Evolutionary conservation across 2,888 invertebrate species (phyloP).

Genomic region (Catotricha subobsoleta): DNA sequence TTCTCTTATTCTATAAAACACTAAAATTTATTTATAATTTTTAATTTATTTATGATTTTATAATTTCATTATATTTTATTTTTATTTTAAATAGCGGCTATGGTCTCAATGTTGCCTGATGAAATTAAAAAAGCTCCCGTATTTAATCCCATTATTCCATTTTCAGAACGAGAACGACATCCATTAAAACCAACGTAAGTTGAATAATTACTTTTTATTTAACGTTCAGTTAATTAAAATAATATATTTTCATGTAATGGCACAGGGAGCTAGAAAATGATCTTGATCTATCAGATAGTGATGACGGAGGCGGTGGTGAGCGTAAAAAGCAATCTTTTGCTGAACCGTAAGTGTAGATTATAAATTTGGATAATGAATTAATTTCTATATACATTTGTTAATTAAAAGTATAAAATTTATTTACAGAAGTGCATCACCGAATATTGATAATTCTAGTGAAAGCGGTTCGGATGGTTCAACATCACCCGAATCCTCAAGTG

Average conservation of each 20-base stretch:
- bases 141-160: background rate
- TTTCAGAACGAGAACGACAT: background rate
- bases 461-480: conserved; percentile 24
- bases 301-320: background rate
- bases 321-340: background rate
- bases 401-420: background rate
- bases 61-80: background rate
- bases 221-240: background rate
- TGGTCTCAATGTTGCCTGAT: background rate
- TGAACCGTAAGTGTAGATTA: background rate
- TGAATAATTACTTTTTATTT: background rate
- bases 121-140: background rate
- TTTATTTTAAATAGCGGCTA: background rate
- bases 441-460: conserved; percentile 36
- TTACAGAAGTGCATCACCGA: conserved; percentile 31
- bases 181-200: conserved; percentile 2
- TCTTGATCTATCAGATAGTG: background rate
- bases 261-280: background rate
- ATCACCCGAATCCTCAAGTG: conserved; percentile 12
- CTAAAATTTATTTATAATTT: too few relatives aligned
- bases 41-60: too few relatives aligned
- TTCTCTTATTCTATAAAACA: too few relatives aligned
- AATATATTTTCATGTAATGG: background rate
- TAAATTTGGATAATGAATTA: too few relatives aligned
- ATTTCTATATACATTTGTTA: background rate